Evolutionary conservation across 2,113 vertebrate species (phyloP), one percentile per base, ranked within the genome.

Genomic region (Lates calcarifer): DNA sequence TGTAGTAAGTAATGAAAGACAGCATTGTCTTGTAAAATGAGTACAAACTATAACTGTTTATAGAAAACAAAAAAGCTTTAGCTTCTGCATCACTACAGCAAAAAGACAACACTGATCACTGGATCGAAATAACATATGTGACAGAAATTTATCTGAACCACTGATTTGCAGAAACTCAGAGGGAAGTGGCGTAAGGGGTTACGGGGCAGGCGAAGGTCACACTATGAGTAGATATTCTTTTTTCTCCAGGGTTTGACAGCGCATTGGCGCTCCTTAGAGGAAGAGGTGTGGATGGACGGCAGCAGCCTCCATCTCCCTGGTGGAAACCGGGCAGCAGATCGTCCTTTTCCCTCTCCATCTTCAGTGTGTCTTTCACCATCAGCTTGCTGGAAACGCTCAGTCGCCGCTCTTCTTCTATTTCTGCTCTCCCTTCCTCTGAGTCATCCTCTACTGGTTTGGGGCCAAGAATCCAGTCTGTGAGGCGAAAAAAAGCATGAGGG

Each of bases 181-280:
- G 94, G 89, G 96, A 96, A 20, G 96, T 96, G 64, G 41, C 73
- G 6, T 67, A 75, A 53, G 91, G 90, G 65, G 55, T 39, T 4
- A 29, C 1, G 6, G 86, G 88, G 82, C 76, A 88, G 53, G 81
- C 24, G 6, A 93, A 92, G 77, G 86, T 88, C 66, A 91, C 81
- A 6, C 83, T 89, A 58, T 91, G 83, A 66, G 71, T 20, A 14
- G 89, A 89, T 26, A 53, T 84, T 6, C 83, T 82, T 68, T 87
- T 92, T 39, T 87, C 83, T 82, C 74, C 22, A 0, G 71, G 65
- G 51, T 56, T 69, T 1, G 86, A 84, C 0, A 73, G 33, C 20
- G 62, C 8, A 14, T 90, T 64, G 79, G 78, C 12, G 49, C 82
- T 91, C 77, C 72, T 87, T 74, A 77, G 80, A 0, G 80, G 75